Conservation (phyloP, 1,140 invertebrate species). For the Drosophila nigromelanica region DNA sequence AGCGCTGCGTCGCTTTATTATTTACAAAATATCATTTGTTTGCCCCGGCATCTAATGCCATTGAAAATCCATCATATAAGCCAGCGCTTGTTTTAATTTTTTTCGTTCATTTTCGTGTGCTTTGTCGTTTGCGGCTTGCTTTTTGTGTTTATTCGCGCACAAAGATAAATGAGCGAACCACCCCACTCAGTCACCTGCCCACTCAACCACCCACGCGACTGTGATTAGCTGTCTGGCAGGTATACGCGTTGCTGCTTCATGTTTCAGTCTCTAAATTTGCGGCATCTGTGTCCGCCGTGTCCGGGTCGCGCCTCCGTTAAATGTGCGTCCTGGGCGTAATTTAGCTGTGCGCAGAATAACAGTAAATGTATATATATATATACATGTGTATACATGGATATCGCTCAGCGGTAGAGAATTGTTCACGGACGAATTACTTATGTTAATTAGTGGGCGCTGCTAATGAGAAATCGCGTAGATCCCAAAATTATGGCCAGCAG, state of each 20-base stretch:
- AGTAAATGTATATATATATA: conserved; percentile 4
- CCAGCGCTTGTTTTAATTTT: conserved; percentile 48
- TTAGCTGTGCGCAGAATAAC: conserved; percentile 29
- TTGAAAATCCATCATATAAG: conserved; percentile 79
- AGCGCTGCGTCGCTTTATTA: conserved; percentile 48
- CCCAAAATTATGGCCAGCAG: conserved; percentile 45
- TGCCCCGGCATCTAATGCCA: conserved; percentile 51
- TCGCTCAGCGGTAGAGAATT: conserved; percentile 8
- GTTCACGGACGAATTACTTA: conserved; percentile 74
- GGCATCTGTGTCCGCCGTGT: conserved; percentile 24
- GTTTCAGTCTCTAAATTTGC: conserved; percentile 38
- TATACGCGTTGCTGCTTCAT: conserved; percentile 5
- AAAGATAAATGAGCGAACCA: conserved; percentile 61
- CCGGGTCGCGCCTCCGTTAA: conserved; percentile 36
- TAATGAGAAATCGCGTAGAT: conserved; percentile 74
- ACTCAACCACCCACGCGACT: conserved; percentile 22
- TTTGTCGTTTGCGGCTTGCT: conserved; percentile 32
- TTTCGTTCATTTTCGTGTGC: conserved; percentile 13
- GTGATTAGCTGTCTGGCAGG: conserved; percentile 45
- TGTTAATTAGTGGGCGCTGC: conserved; percentile 72
- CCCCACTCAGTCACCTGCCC: conserved; percentile 9
- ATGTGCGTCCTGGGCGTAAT: conserved; percentile 51
- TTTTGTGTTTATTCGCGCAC: conserved; percentile 53
- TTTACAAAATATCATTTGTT: conserved; percentile 77
- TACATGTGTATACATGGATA: too few relatives aligned